Evolutionary conservation across 2,888 invertebrate species (phyloP).

Genomic region (Heliothis peltigera): DNA sequence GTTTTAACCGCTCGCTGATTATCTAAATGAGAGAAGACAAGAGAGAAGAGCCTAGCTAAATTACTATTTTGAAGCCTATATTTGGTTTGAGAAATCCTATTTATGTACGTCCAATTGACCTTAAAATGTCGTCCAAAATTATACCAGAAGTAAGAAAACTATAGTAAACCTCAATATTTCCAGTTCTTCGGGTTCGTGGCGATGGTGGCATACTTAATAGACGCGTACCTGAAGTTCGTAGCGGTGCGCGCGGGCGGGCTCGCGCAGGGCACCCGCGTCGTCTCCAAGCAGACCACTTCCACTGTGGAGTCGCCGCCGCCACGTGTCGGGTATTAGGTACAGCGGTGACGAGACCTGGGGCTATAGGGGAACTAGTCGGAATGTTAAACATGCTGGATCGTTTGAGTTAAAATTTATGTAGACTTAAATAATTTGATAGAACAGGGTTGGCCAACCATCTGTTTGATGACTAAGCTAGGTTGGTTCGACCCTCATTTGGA

Average conservation of each 20-base stretch:
- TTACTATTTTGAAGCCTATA: too few species aligned
- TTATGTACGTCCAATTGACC: background rate
- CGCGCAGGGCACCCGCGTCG: slow-evolving; percentile 93
- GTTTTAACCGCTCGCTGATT: too few species aligned
- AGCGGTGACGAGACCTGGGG: background rate
- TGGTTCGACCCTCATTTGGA: too few species aligned
- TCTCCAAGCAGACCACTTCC: slow-evolving; percentile 91
- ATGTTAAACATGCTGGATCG: background rate
- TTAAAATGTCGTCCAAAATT: background rate
- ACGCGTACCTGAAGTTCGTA: slow-evolving; percentile 94
- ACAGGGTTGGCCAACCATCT: background rate
- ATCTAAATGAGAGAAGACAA: too few species aligned
- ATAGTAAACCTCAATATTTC: background rate
- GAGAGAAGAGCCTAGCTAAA: too few species aligned
- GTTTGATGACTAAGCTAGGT: too few species aligned
- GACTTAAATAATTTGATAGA: background rate
- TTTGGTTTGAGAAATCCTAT: too few species aligned
- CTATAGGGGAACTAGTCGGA: slow-evolving; percentile 11
- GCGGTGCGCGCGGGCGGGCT: slow-evolving; percentile 92
- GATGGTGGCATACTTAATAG: slow-evolving; percentile 94
- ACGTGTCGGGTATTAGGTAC: slow-evolving; percentile 75
- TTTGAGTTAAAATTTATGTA: background rate
- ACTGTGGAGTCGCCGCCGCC: slow-evolving; percentile 80
- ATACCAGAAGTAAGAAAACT: background rate
- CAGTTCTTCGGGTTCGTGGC: slow-evolving; percentile 97